Percentiles rank a stretch among this genome's conserved stretches.
phyloP scores from a whole-genome alignment of 2,113 vertebrate genomes.

The Tursiops truncatus region DNA sequence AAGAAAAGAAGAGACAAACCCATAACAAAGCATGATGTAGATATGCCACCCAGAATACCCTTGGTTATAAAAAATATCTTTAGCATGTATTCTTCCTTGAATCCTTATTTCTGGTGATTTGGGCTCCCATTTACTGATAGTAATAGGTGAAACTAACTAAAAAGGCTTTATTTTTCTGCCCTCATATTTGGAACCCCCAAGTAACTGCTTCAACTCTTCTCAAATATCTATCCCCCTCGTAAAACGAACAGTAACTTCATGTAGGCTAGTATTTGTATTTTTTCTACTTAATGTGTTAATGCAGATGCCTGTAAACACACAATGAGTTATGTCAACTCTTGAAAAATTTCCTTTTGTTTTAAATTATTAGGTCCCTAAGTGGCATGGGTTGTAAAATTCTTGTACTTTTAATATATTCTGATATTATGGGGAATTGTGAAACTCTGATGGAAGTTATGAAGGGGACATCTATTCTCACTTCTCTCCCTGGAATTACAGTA shows the following conservation, averaged over 20 bases:
- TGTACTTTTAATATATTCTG: background rate
- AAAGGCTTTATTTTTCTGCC: background rate
- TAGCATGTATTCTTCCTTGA: background rate
- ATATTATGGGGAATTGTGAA: background rate
- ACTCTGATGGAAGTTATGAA: background rate
- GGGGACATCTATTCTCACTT: background rate
- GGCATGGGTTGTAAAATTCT: background rate
- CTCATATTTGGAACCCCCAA: background rate
- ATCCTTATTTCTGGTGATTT: background rate
- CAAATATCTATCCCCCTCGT: background rate
- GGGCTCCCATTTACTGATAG: background rate
- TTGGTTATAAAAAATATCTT: background rate
- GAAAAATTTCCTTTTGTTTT: background rate
- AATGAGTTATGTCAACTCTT: background rate
- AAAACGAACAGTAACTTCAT: background rate
- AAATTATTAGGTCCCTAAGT: background rate
- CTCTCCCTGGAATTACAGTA: background rate
- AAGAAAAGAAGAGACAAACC: background rate
- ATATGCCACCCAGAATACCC: background rate
- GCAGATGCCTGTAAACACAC: background rate
- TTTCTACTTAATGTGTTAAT: background rate
- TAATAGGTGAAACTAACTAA: background rate
- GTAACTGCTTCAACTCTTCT: background rate
- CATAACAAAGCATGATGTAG: background rate
- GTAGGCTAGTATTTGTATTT: background rate